phyloP scores from a whole-genome alignment of 2,113 vertebrate species.

The Hucho hucho region DNA sequence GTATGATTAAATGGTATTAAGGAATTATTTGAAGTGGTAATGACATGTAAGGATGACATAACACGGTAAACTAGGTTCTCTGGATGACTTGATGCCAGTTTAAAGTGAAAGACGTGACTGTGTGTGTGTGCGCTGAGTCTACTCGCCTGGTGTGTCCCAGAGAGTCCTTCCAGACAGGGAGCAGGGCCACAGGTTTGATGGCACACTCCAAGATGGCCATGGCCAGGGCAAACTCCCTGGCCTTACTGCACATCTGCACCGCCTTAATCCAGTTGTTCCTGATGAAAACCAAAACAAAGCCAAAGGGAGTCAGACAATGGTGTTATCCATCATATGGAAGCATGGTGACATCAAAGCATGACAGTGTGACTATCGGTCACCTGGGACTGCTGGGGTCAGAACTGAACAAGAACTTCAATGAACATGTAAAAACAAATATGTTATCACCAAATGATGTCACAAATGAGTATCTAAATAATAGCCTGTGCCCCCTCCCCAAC shows the following conservation, averaged over 20 bases:
- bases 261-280: conserved; percentile 99
- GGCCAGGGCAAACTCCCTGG: conserved; percentile 95
- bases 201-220: conserved; percentile 97
- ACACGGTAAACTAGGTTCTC: background rate
- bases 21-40: background rate
- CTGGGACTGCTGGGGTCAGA: no score
- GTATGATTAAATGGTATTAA: background rate
- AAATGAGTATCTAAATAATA: no score
- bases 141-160: conserved; percentile 92
- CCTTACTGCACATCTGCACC: conserved; percentile 99
- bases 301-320: background rate
- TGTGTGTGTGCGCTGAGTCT: conserved; percentile 4
- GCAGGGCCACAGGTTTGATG: conserved; percentile 96
- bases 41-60: background rate
- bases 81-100: no score
- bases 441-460: no score
- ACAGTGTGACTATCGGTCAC: no score
- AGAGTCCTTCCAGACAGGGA: conserved; percentile 95
- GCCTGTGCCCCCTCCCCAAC: no score
- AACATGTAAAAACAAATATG: no score
- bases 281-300: conserved; percentile 3
- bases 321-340: no score
- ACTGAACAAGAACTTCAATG: no score
- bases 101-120: background rate
- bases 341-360: no score